Percentiles rank a stretch among this genome's conserved stretches.
phyloP scores from a whole-genome alignment of 2,797 vertebrate species.

The Telmatherina bonti region DNA sequence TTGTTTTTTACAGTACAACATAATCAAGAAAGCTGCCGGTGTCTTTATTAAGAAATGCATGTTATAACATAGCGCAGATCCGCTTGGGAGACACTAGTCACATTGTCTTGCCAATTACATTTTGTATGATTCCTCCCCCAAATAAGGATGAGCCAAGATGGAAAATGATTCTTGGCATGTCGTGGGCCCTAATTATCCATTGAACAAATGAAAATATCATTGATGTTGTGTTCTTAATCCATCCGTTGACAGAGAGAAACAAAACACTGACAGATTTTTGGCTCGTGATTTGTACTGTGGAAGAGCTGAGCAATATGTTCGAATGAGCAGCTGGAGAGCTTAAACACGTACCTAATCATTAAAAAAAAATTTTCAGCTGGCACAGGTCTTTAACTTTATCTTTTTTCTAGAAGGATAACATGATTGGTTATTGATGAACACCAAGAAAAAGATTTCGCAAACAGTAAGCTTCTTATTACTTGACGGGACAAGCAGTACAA shows the following conservation, averaged over 20 bases:
- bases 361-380: constrained; percentile 43
- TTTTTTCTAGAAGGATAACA: constrained; percentile 30
- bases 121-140: constrained; percentile 86
- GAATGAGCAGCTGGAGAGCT: constrained; percentile 42
- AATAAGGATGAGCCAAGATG: constrained; percentile 85
- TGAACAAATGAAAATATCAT: constrained; percentile 83
- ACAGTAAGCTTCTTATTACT: constrained; percentile 19
- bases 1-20: constrained; percentile 46
- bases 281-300: constrained; percentile 40
- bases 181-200: constrained; percentile 84
- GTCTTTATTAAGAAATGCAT: constrained; percentile 73
- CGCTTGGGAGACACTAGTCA: constrained; percentile 78
- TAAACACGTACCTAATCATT: constrained; percentile 52
- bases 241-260: constrained; percentile 70
- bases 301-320: constrained; percentile 40
- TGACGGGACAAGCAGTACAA: constrained; percentile 29
- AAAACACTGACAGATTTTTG: constrained; percentile 79
- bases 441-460: constrained; percentile 32
- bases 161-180: constrained; percentile 88
- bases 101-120: constrained; percentile 85
- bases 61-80: constrained; percentile 76
- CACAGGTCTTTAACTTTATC: constrained; percentile 32
- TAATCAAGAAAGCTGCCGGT: constrained; percentile 60
- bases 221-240: constrained; percentile 84
- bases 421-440: constrained; percentile 23